Evolutionary conservation across 37 sponge, comb jelly and placozoan genomes (phyloP).

Genomic region (Lycopodina hypogea): DNA sequence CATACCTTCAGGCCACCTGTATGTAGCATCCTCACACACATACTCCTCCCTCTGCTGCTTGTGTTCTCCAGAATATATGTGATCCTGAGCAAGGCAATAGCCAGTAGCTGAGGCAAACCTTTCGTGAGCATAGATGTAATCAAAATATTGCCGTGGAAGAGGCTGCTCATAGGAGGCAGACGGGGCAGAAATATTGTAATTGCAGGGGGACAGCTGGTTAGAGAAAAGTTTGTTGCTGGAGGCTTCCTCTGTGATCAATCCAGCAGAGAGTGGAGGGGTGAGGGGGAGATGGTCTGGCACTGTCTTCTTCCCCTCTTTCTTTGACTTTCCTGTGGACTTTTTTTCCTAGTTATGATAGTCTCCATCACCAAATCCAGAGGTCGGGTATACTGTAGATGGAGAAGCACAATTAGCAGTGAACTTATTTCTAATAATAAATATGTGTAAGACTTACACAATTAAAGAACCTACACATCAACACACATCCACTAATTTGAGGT

Average conservation of each 20-base stretch:
- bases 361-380: conserved; percentile 88
- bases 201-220: no score
- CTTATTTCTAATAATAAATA: no score
- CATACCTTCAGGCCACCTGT: not conserved
- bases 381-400: conserved; percentile 61
- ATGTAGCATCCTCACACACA: no score
- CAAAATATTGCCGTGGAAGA: not conserved
- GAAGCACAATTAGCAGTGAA: no score
- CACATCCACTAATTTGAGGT: not conserved
- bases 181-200: conserved; percentile 12
- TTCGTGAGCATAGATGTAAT: not conserved
- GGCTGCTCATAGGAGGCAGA: not conserved
- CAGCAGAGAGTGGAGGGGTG: conserved; percentile 4
- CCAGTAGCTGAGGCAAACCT: not conserved
- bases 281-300: not conserved
- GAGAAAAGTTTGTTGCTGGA: no score
- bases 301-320: conserved; percentile 32
- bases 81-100: not conserved
- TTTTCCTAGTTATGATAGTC: conserved; percentile 88
- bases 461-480: not conserved
- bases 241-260: not conserved
- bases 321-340: conserved; percentile 41
- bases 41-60: no score
- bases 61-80: not conserved
- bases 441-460: not conserved